A percentile compares a stretch with the other conserved stretches of the same genome.
Conservation (phyloP, 2,113 vertebrate species). For the Grantiella picta region DNA sequence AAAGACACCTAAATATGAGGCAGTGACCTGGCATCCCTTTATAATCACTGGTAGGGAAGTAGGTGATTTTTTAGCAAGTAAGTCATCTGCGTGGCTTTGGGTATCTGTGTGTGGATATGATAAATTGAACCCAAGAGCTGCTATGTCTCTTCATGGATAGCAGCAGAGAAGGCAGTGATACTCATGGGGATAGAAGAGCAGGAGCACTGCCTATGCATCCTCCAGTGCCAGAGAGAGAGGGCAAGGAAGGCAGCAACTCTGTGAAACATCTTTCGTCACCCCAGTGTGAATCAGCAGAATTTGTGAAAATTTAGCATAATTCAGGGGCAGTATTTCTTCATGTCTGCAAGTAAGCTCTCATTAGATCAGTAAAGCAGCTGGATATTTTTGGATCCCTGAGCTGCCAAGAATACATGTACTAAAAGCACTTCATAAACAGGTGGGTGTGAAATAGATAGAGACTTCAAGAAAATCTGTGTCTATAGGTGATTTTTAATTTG, state of each 20-base stretch:
- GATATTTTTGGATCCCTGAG: neutral
- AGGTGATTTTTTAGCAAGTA: neutral
- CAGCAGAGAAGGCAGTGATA: neutral
- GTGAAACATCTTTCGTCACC: neutral
- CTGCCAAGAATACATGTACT: neutral
- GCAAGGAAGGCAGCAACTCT: rapidly evolving
- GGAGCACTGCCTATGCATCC: neutral
- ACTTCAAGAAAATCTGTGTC: neutral
- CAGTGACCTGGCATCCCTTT: neutral
- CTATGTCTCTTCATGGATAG: neutral
- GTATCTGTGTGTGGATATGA: neutral
- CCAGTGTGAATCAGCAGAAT: neutral
- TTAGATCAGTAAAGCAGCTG: neutral
- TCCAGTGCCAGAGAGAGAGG: neutral
- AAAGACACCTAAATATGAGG: neutral
- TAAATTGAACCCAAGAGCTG: neutral
- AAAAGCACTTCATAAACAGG: neutral
- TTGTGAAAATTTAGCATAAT: neutral
- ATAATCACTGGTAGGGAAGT: neutral
- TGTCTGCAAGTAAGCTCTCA: neutral
- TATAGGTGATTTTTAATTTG: neutral
- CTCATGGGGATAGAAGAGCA: neutral
- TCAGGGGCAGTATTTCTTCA: neutral
- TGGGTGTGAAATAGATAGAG: neutral
- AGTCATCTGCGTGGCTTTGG: neutral